Evolutionary conservation across 92 coral and sea anemone genomes (phyloP).

Genomic region (Porites lobata): DNA sequence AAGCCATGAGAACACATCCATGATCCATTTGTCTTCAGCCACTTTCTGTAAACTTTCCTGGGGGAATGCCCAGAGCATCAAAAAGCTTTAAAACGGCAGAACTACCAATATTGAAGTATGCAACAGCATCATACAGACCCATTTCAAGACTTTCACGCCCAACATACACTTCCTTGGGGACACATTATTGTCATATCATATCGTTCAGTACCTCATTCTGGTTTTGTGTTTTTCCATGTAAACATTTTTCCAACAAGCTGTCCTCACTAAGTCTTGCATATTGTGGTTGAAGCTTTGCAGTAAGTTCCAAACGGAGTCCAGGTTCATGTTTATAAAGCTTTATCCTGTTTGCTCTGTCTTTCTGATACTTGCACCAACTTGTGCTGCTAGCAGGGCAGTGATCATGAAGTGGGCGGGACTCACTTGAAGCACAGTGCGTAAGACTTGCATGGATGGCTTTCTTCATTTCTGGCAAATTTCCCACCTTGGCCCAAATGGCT

Average conservation of each 20-base stretch:
- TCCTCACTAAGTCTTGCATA: conserved; percentile 70
- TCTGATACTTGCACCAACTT: not conserved
- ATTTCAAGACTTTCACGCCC: not conserved
- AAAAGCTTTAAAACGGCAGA: conserved; percentile 58
- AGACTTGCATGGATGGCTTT: not conserved
- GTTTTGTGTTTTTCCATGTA: not conserved
- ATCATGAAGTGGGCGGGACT: not conserved
- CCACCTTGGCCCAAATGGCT: not conserved
- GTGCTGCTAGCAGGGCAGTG: not conserved
- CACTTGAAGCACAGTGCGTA: not conserved
- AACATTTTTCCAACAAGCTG: conserved; percentile 36
- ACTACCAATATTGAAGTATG: conserved; percentile 65
- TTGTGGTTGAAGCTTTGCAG: conserved; percentile 44
- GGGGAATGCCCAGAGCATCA: conserved; percentile 55
- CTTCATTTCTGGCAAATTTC: not conserved
- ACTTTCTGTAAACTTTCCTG: conserved; percentile 66
- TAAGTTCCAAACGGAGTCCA: not conserved
- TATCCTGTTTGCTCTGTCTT: not conserved
- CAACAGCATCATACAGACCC: conserved; percentile 2
- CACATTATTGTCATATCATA: not conserved
- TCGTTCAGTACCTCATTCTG: not conserved
- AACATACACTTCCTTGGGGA: not conserved
- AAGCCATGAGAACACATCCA: conserved; percentile 43
- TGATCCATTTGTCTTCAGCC: conserved; percentile 61
- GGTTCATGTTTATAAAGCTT: not conserved